These are phyloP conservation scores for Collichthys lucidus DNA, from an alignment of 2,113 vertebrate genomes.

Conservation along the genomic window DNA sequence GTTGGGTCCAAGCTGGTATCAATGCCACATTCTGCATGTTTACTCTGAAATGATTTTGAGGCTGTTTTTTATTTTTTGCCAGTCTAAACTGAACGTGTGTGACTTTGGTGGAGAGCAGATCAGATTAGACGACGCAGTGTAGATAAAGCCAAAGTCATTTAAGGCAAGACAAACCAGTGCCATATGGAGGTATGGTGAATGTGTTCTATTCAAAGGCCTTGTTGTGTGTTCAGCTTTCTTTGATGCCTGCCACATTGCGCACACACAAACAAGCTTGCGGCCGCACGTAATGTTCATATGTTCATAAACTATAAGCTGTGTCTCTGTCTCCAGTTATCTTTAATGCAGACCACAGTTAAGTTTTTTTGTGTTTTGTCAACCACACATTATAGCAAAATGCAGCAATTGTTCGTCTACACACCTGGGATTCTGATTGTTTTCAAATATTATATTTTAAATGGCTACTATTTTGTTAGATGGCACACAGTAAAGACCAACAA, in stretches of 20 bases:
- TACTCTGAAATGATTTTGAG: conserved; percentile 36
- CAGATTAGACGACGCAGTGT: conserved; percentile 50
- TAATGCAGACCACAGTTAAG: conserved; percentile 23
- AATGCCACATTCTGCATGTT: conserved; percentile 46
- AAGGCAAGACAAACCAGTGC: conserved; percentile 55
- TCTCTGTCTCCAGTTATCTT: conserved; percentile 29
- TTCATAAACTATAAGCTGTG: conserved; percentile 11
- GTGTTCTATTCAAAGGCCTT: conserved; percentile 30
- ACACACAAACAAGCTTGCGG: conserved; percentile 35
- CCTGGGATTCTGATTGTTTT: conserved; percentile 3
- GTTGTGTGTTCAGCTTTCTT: conserved; percentile 43
- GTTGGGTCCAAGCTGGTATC: conserved; percentile 11
- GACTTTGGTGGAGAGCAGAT: conserved; percentile 51
- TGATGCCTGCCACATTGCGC: conserved; percentile 50
- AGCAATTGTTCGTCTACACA: not conserved
- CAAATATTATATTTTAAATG: conserved; percentile 17
- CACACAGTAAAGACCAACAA: conserved; percentile 1
- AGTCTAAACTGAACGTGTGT: conserved; percentile 51
- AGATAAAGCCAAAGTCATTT: conserved; percentile 64
- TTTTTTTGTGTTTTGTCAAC: conserved; percentile 28
- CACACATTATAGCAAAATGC: conserved; percentile 9
- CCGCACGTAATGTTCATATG: conserved; percentile 12
- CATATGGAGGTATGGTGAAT: conserved; percentile 59
- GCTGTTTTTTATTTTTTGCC: conserved; percentile 37
- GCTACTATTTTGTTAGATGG: conserved; percentile 19